These are phyloP conservation scores for Pandemis heparana DNA, from an alignment of 2,888 invertebrate genomes.

Conservation along the genomic window DNA sequence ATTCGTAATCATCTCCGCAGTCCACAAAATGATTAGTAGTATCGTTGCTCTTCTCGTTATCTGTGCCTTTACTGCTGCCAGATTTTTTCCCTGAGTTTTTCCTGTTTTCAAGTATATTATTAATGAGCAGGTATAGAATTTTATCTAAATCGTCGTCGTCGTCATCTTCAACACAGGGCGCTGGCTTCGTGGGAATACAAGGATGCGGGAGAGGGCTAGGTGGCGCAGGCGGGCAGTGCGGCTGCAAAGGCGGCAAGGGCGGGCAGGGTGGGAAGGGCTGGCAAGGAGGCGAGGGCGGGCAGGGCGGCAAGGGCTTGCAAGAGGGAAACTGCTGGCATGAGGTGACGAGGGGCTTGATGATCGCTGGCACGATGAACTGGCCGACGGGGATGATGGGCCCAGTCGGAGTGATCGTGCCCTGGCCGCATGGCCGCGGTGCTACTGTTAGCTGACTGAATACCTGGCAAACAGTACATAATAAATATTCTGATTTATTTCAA, in stretches of 20 bases:
- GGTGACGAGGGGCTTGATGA: conserved; percentile 59
- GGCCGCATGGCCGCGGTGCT: conserved; percentile 18
- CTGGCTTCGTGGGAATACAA: conserved; percentile 26
- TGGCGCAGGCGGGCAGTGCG: conserved; percentile 45
- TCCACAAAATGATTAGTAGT: not conserved
- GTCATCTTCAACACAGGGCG: conserved; percentile 49
- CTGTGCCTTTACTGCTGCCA: not conserved
- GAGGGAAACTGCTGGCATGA: conserved; percentile 43
- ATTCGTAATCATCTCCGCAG: conserved; percentile 18
- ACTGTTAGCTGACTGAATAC: conserved; percentile 4
- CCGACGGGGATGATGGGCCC: conserved; percentile 51
- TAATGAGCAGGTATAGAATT: conserved; percentile 59
- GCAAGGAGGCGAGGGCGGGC: conserved; percentile 44
- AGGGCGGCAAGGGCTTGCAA: conserved; percentile 14
- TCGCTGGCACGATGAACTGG: conserved; percentile 63
- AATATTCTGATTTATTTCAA: not conserved
- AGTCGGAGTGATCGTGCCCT: conserved; percentile 43
- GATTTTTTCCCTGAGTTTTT: conserved; percentile 50
- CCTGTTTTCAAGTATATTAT: conserved; percentile 57
- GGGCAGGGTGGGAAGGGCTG: conserved; percentile 41
- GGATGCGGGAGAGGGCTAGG: conserved; percentile 41
- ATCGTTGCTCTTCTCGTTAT: not conserved
- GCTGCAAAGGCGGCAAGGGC: not conserved
- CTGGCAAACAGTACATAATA: conserved; percentile 9
- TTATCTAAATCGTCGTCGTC: conserved; percentile 53